Conservation (phyloP, 2,888 invertebrate genomes). For the Plusia festucae region DNA sequence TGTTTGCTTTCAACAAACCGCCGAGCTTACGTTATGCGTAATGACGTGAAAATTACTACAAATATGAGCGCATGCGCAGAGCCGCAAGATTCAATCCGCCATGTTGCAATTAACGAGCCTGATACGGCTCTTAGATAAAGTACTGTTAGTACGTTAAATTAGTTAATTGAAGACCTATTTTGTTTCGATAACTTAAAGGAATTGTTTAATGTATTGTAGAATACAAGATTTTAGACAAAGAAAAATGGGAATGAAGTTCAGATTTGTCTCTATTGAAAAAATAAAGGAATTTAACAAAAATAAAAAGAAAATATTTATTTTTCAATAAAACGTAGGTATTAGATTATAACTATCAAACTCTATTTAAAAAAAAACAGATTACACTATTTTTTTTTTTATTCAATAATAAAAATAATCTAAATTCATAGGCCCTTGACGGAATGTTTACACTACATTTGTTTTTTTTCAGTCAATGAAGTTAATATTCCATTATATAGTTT, state of each 20-base stretch:
- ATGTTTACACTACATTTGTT: background rate
- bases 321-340: too few relatives aligned
- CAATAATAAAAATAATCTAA: too few relatives aligned
- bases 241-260: too few relatives aligned
- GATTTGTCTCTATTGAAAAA: too few relatives aligned
- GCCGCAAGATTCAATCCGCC: slow-evolving; percentile 78
- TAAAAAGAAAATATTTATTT: too few relatives aligned
- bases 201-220: background rate
- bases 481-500: slow-evolving; percentile 20
- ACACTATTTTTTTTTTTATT: too few relatives aligned
- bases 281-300: too few relatives aligned
- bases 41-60: slow-evolving; percentile 86
- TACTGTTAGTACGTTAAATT: slow-evolving; percentile 49
- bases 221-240: too few relatives aligned
- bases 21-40: slow-evolving; percentile 72
- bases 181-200: background rate
- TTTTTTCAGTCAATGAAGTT: background rate
- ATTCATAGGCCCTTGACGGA: background rate
- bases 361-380: too few relatives aligned
- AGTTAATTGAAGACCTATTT: slow-evolving; percentile 49
- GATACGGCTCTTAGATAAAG: slow-evolving; percentile 57
- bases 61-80: slow-evolving; percentile 69
- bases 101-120: slow-evolving; percentile 67
- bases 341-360: too few relatives aligned
- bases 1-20: slow-evolving; percentile 78